A percentile compares a stretch with the other conserved stretches of the same genome.
These are phyloP conservation scores for Borostomias antarcticus DNA, from an alignment of 2,797 vertebrate species.

Conservation along the genomic window DNA sequence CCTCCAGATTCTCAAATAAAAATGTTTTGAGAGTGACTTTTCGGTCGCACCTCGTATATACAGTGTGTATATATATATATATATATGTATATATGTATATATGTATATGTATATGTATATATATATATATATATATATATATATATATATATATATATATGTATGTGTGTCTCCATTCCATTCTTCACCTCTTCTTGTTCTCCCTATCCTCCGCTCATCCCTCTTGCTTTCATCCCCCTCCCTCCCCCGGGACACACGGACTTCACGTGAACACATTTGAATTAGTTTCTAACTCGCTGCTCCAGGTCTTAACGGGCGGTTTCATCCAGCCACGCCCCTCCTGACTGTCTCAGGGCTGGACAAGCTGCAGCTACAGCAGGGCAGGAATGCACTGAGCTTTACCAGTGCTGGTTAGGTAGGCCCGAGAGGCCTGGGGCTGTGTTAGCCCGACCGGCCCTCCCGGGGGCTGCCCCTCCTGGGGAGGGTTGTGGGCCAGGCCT, in stretches of 20 bases:
- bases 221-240: slow-evolving; percentile 13
- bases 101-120: not conserved
- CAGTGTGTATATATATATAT: slow-evolving; percentile 1
- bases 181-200: slow-evolving; percentile 19
- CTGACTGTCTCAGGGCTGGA: not conserved
- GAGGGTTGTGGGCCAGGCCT: slow-evolving; percentile 43
- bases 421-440: slow-evolving; percentile 63
- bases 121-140: not conserved
- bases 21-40: no score
- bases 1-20: no score
- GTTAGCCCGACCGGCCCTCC: slow-evolving; percentile 58
- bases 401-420: slow-evolving; percentile 52
- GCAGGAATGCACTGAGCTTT: slow-evolving; percentile 35
- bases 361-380: slow-evolving; percentile 51
- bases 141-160: no score
- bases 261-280: slow-evolving; percentile 26
- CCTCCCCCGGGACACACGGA: not conserved
- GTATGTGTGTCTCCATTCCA: slow-evolving; percentile 41
- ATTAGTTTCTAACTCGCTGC: slow-evolving; percentile 47
- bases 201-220: slow-evolving; percentile 8
- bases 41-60: no score
- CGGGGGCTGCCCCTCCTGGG: slow-evolving; percentile 57
- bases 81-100: slow-evolving; percentile 16
- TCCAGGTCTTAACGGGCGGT: not conserved
- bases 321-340: not conserved